A percentile compares a stretch with the other conserved stretches of the same genome.
These are phyloP conservation scores for Brachyptera putata DNA, from an alignment of 2,888 invertebrate species.

Conservation along the genomic window DNA sequence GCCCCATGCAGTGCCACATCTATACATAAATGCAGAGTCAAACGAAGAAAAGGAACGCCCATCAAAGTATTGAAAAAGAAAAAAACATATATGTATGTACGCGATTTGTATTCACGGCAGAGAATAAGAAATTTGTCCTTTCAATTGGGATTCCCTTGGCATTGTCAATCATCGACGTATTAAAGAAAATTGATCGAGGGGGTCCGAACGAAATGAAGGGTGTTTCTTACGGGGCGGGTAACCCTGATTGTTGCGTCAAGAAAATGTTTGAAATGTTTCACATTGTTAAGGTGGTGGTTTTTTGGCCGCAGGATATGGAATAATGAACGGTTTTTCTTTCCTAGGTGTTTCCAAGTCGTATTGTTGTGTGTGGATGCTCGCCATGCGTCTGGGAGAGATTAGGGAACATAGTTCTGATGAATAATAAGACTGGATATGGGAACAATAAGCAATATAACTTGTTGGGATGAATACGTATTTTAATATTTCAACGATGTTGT, in stretches of 20 bases:
- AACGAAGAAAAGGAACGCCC: background rate
- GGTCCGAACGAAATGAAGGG: background rate
- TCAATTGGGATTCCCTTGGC: background rate
- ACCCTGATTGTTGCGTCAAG: background rate
- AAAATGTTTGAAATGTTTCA: background rate
- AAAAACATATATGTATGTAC: too few species aligned
- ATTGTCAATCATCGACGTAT: background rate
- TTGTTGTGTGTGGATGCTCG: too few species aligned
- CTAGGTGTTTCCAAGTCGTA: background rate
- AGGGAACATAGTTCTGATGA: too few species aligned
- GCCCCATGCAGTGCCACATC: background rate
- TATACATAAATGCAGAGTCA: background rate
- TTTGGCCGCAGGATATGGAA: background rate
- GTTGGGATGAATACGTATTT: too few species aligned
- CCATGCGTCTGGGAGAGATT: too few species aligned
- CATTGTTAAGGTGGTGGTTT: background rate
- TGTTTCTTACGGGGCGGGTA: background rate
- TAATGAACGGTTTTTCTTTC: background rate
- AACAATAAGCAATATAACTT: too few species aligned
- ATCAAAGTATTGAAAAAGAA: background rate
- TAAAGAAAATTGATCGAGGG: background rate
- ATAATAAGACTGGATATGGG: too few species aligned
- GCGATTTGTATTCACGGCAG: too few species aligned
- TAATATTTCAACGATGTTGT: too few species aligned
- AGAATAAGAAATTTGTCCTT: background rate